These are phyloP conservation scores for Salpingus planirostris DNA, from an alignment of 2,888 invertebrate species.

Conservation along the genomic window DNA sequence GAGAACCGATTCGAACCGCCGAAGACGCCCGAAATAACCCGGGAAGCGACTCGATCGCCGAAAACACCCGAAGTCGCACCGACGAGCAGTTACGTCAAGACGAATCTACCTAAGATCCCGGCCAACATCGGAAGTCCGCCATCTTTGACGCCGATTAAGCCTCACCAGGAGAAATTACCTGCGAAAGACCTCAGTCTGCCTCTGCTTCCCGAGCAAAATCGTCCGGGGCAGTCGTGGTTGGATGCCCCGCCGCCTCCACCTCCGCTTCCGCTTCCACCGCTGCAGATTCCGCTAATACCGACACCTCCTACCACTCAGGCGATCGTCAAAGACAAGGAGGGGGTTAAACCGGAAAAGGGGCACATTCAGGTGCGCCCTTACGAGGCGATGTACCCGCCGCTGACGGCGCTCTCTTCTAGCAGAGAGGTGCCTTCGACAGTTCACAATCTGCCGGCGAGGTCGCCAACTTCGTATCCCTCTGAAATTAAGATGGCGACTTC, in stretches of 20 bases:
- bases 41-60: conserved; percentile 42
- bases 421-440: not conserved
- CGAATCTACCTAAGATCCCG: too few species aligned
- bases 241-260: too few species aligned
- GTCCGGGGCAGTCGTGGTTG: conserved; percentile 26
- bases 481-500: conserved; percentile 20
- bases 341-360: conserved; percentile 1
- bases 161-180: conserved; percentile 16
- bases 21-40: conserved; percentile 41
- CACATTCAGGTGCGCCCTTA: conserved; percentile 15
- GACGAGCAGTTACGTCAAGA: too few species aligned
- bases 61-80: conserved; percentile 51
- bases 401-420: conserved; percentile 13
- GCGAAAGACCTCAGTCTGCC: conserved; percentile 18
- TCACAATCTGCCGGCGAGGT: not conserved
- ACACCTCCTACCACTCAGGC: too few species aligned
- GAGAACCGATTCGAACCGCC: conserved; percentile 46
- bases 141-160: conserved; percentile 36
- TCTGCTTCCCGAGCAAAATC: conserved; percentile 22
- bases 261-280: too few species aligned
- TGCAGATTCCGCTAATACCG: too few species aligned
- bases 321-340: conserved; percentile 12
- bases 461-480: conserved; percentile 8
- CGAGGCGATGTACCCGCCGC: conserved; percentile 21
- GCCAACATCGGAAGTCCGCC: conserved; percentile 43